Conservation (phyloP, 1,140 invertebrate genomes). For the Drosophila santomea region DNA sequence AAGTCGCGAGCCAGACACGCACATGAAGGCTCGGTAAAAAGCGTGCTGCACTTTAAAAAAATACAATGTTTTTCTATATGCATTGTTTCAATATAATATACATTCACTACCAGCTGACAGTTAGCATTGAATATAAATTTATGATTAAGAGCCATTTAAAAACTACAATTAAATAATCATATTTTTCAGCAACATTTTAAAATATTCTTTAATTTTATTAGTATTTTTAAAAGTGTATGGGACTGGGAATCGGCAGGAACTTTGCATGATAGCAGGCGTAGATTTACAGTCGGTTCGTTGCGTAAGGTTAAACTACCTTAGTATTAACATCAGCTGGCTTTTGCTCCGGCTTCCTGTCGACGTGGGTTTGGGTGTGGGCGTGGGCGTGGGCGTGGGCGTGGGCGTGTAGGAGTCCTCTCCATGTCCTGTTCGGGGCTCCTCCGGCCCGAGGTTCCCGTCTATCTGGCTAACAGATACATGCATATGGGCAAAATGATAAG, state of each 20-base stretch:
- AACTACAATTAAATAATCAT: no score
- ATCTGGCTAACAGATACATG: conserved; percentile 10
- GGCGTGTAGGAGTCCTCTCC: background rate
- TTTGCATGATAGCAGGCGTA: conserved; percentile 69
- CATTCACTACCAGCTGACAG: no score
- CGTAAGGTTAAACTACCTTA: conserved; percentile 74
- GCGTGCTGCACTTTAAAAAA: conserved; percentile 22
- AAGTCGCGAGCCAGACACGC: conserved; percentile 54
- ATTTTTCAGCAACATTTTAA: background rate
- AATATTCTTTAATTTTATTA: background rate
- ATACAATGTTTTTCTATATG: no score
- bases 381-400: conserved; percentile 40
- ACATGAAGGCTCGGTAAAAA: conserved; percentile 24
- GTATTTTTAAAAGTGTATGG: conserved; percentile 14
- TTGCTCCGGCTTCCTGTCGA: conserved; percentile 56
- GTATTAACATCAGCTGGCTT: conserved; percentile 66
- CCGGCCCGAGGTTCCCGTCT: conserved; percentile 7
- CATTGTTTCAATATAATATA: no score
- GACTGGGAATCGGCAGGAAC: conserved; percentile 46
- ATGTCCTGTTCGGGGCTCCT: background rate
- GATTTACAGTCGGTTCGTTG: conserved; percentile 74
- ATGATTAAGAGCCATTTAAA: no score
- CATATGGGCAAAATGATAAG: conserved; percentile 67
- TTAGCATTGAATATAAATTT: background rate
- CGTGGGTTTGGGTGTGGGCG: conserved; percentile 43